Evolutionary conservation across 1,140 invertebrate species (phyloP).

Genomic region (Drosophila lini): DNA sequence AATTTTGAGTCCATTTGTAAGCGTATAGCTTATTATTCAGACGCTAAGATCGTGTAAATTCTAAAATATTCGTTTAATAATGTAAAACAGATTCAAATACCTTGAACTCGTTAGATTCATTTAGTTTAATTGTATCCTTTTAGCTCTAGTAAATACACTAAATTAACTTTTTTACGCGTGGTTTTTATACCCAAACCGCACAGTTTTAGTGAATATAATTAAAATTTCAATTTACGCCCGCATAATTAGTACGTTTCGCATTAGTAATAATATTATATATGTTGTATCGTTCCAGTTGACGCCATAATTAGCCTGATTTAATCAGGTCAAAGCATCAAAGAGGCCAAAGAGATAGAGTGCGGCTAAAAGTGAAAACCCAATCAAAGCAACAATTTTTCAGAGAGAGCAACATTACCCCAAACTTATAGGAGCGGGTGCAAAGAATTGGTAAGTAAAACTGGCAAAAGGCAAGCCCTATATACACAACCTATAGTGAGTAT

Average conservation of each 20-base stretch:
- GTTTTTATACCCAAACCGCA: neutral
- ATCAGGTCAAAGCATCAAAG: conserved; percentile 14
- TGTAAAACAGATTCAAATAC: neutral
- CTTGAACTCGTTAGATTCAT: neutral
- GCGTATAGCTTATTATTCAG: neutral
- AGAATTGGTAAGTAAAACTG: conserved; percentile 33
- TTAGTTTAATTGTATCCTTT: neutral
- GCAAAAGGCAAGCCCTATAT: conserved; percentile 14
- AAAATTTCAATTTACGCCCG: neutral
- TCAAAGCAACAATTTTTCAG: conserved; percentile 21
- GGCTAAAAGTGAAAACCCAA: conserved; percentile 27
- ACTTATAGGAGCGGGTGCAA: conserved; percentile 7
- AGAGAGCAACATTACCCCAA: conserved; percentile 10
- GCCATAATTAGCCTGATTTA: conserved; percentile 35
- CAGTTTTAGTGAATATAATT: neutral
- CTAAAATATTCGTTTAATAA: neutral
- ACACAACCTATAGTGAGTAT: neutral
- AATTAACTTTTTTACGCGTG: neutral
- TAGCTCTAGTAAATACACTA: neutral
- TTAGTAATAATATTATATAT: conserved; percentile 1
- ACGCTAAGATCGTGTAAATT: neutral
- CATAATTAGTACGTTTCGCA: neutral
- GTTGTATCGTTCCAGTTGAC: conserved; percentile 17
- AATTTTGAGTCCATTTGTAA: no score
- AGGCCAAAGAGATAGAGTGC: conserved; percentile 13